phyloP scores from a whole-genome alignment of 2,888 invertebrate species.

The Epinotia brunnichana region DNA sequence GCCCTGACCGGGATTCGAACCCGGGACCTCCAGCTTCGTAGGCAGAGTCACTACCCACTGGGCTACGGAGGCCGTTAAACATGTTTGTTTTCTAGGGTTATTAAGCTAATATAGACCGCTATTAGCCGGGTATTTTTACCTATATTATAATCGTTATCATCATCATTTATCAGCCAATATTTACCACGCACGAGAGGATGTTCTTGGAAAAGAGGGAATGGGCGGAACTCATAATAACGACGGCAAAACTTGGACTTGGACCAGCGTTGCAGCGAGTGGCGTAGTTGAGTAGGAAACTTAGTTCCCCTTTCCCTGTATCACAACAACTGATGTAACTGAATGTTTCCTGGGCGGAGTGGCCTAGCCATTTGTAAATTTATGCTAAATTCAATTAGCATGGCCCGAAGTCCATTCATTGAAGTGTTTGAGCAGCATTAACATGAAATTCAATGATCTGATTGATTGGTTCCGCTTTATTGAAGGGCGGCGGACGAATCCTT shows the following conservation, averaged over 20 bases:
- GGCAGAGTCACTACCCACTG: too few relatives aligned
- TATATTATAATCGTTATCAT: too few relatives aligned
- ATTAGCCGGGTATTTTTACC: too few relatives aligned
- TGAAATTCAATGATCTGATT: constrained; percentile 30
- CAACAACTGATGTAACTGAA: background rate
- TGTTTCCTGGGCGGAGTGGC: background rate
- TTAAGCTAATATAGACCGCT: too few relatives aligned
- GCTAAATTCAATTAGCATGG: constrained; percentile 16
- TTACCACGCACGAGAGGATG: background rate
- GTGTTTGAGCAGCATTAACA: constrained; percentile 21
- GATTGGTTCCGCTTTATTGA: constrained; percentile 10
- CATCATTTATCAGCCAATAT: too few relatives aligned
- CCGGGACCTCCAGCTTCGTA: too few relatives aligned
- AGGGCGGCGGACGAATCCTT: background rate
- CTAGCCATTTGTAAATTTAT: constrained; percentile 18
- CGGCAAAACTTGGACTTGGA: too few relatives aligned
- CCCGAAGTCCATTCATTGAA: constrained; percentile 9
- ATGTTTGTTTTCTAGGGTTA: too few relatives aligned
- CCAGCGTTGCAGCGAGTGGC: too few relatives aligned
- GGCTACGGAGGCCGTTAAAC: too few relatives aligned
- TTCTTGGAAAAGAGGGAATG: background rate
- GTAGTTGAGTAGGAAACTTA: background rate
- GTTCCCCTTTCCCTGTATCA: background rate
- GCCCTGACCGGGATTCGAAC: too few relatives aligned
- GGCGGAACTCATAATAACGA: too few relatives aligned